Base-by-base conservation (phyloP, 2,113 vertebrate genomes). In the Cyanoramphus novaezelandiae region DNA sequence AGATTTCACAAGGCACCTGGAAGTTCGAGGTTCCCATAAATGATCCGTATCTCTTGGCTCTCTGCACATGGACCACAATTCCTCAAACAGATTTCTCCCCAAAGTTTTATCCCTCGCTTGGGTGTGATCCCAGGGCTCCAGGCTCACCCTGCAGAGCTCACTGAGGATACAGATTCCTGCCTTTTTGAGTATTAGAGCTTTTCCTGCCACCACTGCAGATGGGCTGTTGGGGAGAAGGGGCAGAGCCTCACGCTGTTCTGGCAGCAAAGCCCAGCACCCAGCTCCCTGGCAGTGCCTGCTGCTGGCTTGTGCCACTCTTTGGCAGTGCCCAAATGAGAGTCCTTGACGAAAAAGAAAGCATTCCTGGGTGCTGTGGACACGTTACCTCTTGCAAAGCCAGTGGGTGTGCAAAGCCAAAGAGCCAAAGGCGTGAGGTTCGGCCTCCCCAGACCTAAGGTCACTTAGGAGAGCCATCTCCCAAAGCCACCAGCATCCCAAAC, bases 121-220 rank as follows among this genome's bases (percentile, higher is more conserved):
- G 31, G 19, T 29, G 79, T 27, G 76, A 33, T 33, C 64, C 57
- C 6, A 17, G 13, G 11, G 35, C 41, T 8, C 72, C 31, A 28
- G 65, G 67, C 70, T 92, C n/a, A 1, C 43, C 1, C 53, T 1
- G 17, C 0, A 2, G 2, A 55, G 37, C 62, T 39, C 71, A 37
- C 0, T 17, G 33, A 49, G n/a, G 41, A 5, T 5, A 5, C 17
- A 25, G 17, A 37, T 41, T 28, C 57, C 28, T 5, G 3, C 1
- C 3, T 33, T 43, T 43, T 11, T 41, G 10, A 55, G 35, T 1
- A 1, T 5, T 59, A 43, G 35, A 52, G 24, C n/a, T n/a, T 74
- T 49, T 49, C 13, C 55, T 35, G 41, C 41, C 60, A 28, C 37
- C 0, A 1, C 69, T 70, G 39, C n/a, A 37, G 59, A 62, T 25